Evolutionary conservation across 2,888 invertebrate genomes (phyloP).

Genomic region (Caradrina kadenii): DNA sequence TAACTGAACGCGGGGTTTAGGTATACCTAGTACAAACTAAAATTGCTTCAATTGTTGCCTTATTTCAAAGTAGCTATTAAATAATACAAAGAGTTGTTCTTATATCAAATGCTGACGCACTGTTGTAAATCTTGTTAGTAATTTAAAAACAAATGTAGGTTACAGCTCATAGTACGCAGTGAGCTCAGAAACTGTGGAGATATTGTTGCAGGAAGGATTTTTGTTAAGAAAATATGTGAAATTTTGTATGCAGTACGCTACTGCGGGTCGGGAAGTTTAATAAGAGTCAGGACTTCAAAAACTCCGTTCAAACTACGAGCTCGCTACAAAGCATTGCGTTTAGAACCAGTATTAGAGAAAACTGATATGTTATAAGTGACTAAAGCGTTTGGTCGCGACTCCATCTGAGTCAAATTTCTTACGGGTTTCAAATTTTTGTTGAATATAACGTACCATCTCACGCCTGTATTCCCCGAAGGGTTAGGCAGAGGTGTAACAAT

Average conservation of each 20-base stretch:
- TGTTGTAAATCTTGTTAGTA: slow-evolving; percentile 58
- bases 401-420: no score
- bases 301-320: background rate
- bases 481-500: no score
- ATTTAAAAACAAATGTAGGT: slow-evolving; percentile 58
- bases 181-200: slow-evolving; percentile 40
- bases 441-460: no score
- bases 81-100: slow-evolving; percentile 39
- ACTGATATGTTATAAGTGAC: slow-evolving; percentile 9
- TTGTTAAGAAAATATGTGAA: slow-evolving; percentile 25
- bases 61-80: slow-evolving; percentile 35
- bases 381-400: no score
- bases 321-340: slow-evolving; percentile 16
- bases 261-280: slow-evolving; percentile 7
- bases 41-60: slow-evolving; percentile 31
- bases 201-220: slow-evolving; percentile 40
- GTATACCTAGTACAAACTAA: slow-evolving; percentile 7
- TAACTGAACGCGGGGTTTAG: no score
- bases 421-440: no score
- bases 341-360: background rate
- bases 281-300: slow-evolving; percentile 25
- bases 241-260: slow-evolving; percentile 27
- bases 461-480: no score
- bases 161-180: slow-evolving; percentile 23
- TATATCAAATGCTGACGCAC: slow-evolving; percentile 24